These are phyloP conservation scores for Cricetomys ansorgei DNA, from an alignment of 2,113 vertebrate genomes.

Conservation along the genomic window DNA sequence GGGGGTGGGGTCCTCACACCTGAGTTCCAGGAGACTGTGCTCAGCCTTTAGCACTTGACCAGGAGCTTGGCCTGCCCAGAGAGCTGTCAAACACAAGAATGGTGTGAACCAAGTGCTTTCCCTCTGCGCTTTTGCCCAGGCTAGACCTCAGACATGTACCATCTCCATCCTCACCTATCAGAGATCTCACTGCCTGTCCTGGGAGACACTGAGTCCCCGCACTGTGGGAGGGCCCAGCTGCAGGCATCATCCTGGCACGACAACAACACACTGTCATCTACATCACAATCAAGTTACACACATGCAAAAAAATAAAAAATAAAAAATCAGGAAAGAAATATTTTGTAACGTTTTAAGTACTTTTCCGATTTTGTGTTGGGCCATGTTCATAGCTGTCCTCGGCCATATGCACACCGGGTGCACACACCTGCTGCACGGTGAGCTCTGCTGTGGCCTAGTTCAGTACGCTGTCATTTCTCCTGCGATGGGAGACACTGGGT, in stretches of 20 bases:
- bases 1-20: not conserved
- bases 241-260: not conserved
- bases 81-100: not conserved
- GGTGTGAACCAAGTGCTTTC: not conserved
- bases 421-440: not conserved
- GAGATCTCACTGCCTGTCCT: not conserved
- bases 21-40: not conserved
- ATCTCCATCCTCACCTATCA: not conserved
- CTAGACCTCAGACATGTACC: not conserved
- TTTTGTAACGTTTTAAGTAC: not conserved
- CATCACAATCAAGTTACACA: not conserved
- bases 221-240: not conserved
- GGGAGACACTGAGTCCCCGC: not conserved
- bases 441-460: too few species aligned
- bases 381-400: not conserved
- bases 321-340: not conserved
- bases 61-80: not conserved
- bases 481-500: not conserved
- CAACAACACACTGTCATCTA: not conserved
- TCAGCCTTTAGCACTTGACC: not conserved
- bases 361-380: not conserved
- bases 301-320: too few species aligned
- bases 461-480: too few species aligned
- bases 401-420: not conserved
- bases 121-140: not conserved